These are phyloP conservation scores for Ptychadena robeensis DNA, from an alignment of 2,797 vertebrate species.

Conservation along the genomic window DNA sequence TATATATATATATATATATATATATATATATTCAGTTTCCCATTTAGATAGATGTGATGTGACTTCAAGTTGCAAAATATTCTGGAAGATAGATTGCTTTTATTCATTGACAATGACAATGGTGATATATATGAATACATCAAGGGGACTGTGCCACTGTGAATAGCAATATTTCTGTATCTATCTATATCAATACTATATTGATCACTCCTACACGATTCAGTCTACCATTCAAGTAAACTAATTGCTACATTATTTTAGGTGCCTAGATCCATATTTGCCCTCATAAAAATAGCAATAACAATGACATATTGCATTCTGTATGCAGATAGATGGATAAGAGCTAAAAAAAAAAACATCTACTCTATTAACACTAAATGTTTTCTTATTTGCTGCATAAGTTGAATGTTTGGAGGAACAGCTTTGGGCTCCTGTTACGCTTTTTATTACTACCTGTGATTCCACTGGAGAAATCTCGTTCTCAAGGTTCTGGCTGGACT, in stretches of 20 bases:
- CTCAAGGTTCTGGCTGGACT: too few relatives aligned
- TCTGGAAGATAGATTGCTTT: not conserved
- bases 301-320: slow-evolving; percentile 39
- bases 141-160: slow-evolving; percentile 61
- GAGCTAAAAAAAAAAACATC: not conserved
- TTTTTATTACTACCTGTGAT: too few relatives aligned
- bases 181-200: slow-evolving; percentile 63
- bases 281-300: not conserved
- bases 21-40: not conserved
- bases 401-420: too few relatives aligned
- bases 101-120: slow-evolving; percentile 18
- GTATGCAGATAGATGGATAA: not conserved
- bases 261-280: slow-evolving; percentile 49
- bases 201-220: slow-evolving; percentile 69
- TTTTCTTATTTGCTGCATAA: too few relatives aligned
- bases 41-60: not conserved
- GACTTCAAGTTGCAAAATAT: slow-evolving; percentile 6
- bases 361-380: not conserved
- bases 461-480: too few relatives aligned
- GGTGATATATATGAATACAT: slow-evolving; percentile 48
- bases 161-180: slow-evolving; percentile 42
- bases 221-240: slow-evolving; percentile 70
- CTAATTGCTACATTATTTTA: slow-evolving; percentile 67
- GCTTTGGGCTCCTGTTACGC: too few relatives aligned
- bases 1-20: too few relatives aligned